A percentile compares a stretch with the other conserved stretches of the same genome.
These are phyloP conservation scores for Benthosema pterotum DNA, from an alignment of 2,797 vertebrate species.

Conservation along the genomic window DNA sequence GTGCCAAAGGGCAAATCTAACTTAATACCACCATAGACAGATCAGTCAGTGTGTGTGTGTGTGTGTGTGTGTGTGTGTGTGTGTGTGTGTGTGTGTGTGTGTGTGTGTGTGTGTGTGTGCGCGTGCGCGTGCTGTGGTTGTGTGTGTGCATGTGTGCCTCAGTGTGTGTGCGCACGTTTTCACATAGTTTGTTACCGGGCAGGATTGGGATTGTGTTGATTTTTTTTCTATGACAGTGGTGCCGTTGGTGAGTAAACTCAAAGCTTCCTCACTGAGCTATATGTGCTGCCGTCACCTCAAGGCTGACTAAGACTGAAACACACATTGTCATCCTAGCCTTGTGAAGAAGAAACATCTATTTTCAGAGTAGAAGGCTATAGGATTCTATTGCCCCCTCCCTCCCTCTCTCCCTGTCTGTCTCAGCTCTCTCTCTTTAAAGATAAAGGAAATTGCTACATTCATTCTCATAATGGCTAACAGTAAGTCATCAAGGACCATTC, in stretches of 20 bases:
- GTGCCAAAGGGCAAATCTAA: constrained; percentile 56
- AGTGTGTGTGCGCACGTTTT: constrained; percentile 15
- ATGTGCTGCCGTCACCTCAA: constrained; percentile 32
- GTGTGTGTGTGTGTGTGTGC: constrained; percentile 13
- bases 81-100: not conserved
- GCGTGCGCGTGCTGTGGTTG: not conserved
- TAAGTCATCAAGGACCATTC: constrained; percentile 66
- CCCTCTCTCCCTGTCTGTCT: constrained; percentile 11
- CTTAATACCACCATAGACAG: constrained; percentile 45
- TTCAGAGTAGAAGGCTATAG: constrained; percentile 18
- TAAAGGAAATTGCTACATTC: constrained; percentile 63
- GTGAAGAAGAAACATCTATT: constrained; percentile 42
- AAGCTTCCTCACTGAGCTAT: constrained; percentile 28
- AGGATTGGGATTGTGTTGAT: constrained; percentile 41
- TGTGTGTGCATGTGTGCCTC: not conserved
- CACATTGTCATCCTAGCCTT: constrained; percentile 34
- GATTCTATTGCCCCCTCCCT: not conserved
- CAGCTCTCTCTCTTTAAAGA: constrained; percentile 50
- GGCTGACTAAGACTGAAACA: constrained; percentile 45
- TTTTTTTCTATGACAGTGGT: constrained; percentile 46
- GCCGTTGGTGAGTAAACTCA: constrained; percentile 34
- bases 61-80: constrained; percentile 6
- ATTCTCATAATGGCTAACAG: constrained; percentile 63
- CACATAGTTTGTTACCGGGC: constrained; percentile 47
- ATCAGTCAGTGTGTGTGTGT: constrained; percentile 2